phyloP scores from a whole-genome alignment of 2,113 vertebrate genomes.

The Oncorhynchus keta region DNA sequence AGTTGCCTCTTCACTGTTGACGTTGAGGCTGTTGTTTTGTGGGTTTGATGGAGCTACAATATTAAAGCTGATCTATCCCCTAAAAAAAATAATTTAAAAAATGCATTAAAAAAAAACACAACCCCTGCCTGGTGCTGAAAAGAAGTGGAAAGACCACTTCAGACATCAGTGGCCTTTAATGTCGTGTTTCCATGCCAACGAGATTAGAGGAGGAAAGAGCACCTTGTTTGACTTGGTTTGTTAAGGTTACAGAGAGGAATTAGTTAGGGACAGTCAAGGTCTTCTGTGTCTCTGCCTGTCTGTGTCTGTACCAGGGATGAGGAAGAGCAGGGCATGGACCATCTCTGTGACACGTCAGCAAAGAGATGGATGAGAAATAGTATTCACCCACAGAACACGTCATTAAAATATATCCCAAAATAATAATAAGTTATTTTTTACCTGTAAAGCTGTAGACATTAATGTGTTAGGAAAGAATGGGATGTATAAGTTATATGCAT shows the following conservation, averaged over 20 bases:
- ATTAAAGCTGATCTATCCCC: too few species aligned
- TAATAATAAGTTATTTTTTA: too few species aligned
- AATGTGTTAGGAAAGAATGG: too few species aligned
- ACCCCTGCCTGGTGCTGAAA: not conserved
- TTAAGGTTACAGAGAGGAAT: not conserved
- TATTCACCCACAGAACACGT: too few species aligned
- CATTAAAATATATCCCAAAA: too few species aligned
- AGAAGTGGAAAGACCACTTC: not conserved
- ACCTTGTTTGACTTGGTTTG: not conserved
- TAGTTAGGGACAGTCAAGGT: not conserved
- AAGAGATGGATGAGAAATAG: not conserved
- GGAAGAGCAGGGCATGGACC: not conserved
- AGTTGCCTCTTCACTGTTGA: too few species aligned
- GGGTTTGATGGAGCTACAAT: too few species aligned
- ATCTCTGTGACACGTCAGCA: not conserved
- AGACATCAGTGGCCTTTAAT: not conserved
- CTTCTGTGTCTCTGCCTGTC: not conserved
- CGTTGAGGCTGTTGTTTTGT: too few species aligned
- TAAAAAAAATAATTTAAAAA: too few species aligned
- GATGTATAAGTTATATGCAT: too few species aligned
- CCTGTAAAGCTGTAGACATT: too few species aligned
- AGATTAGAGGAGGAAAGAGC: slow-evolving; percentile 18
- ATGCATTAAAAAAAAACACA: too few species aligned
- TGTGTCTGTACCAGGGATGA: not conserved
- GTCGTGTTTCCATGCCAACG: slow-evolving; percentile 43